A percentile compares a stretch with the other conserved stretches of the same genome.
These are phyloP conservation scores for Cephus cinctus DNA, from an alignment of 1,140 invertebrate species.

Conservation along the genomic window DNA sequence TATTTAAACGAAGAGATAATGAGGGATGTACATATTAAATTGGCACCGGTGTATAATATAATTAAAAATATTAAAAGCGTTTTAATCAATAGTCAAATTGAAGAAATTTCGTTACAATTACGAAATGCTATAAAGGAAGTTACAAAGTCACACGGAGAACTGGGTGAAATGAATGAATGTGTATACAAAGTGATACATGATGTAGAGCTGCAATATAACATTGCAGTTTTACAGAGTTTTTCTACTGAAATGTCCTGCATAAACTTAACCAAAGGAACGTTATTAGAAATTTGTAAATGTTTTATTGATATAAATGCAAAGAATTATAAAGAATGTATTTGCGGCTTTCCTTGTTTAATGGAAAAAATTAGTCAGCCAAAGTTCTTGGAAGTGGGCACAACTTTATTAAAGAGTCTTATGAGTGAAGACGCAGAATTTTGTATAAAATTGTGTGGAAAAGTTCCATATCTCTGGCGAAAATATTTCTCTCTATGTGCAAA, in stretches of 20 bases:
- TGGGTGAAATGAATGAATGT: slow-evolving; percentile 32
- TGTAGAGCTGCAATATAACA: slow-evolving; percentile 39
- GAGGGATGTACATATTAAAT: slow-evolving; percentile 30
- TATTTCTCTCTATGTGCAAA: slow-evolving; percentile 35
- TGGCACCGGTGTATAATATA: slow-evolving; percentile 32
- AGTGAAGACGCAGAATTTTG: slow-evolving; percentile 22
- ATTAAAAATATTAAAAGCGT: slow-evolving; percentile 30
- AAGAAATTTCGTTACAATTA: slow-evolving; percentile 31
- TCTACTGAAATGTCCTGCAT: slow-evolving; percentile 25
- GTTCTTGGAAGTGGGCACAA: slow-evolving; percentile 35
- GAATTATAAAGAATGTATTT: slow-evolving; percentile 32
- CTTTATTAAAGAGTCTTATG: slow-evolving; percentile 32
- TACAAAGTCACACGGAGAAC: slow-evolving; percentile 30
- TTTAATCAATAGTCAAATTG: slow-evolving; percentile 27
- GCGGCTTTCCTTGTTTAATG: slow-evolving; percentile 29
- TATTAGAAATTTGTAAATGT: slow-evolving; percentile 31
- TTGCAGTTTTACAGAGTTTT: slow-evolving; percentile 37
- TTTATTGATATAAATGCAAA: slow-evolving; percentile 40
- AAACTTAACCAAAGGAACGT: slow-evolving; percentile 22
- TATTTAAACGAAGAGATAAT: slow-evolving; percentile 20
- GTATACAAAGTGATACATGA: slow-evolving; percentile 39
- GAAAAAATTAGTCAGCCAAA: slow-evolving; percentile 33
- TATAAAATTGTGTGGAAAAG: slow-evolving; percentile 54
- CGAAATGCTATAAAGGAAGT: slow-evolving; percentile 30
- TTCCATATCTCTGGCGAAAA: slow-evolving; percentile 60